Evolutionary conservation across 2,113 vertebrate genomes (phyloP), one percentile per base, ranked within the genome.

Genomic region (Tursiops truncatus): DNA sequence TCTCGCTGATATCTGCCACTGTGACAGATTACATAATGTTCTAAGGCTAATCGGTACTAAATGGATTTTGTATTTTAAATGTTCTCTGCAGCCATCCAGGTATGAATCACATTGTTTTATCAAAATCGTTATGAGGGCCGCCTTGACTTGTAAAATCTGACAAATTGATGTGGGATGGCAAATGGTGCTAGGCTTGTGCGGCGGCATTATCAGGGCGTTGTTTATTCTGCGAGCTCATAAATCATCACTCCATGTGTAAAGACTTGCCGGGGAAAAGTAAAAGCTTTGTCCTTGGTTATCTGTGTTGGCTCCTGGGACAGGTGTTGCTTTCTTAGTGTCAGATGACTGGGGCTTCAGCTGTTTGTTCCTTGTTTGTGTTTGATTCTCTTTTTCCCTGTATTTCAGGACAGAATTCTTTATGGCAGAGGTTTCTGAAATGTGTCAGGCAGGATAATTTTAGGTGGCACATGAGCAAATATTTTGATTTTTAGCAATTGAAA

Each of bases 1-100:
- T 98, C 96, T 36, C 33, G 73, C 86, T 97, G 76, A 96, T 96
- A 97, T 97, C 98, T 98, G 95, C 94, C 93, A 88, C 76, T 20
- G 68, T 95, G 98, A 98, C 31, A 79, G 91, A 79, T 96, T 97
- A 95, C 92, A 98, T 83, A 98, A 96, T 92, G 94, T 96, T 70
- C 97, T 97, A 94, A 95, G 81, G 90, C 96, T 96, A 86, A 98
- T 96, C 63, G n/a, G 50, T 71, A 56, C 18, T 41, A 95, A 98
- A 82, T 71, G 13, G 94, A 97, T 96, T 96, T 83, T 85, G 18
- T 94, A 91, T 92, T 97, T 97, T 33, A 96, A 98, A 83, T 96
- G 94, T 82, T 95, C 92, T 71, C 70, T 83, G 14, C 60, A 97
- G 88, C 89, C 87, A 31, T 86, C 80, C 11, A 65, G 93, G 53